Percentiles rank a stretch among this genome's conserved stretches.
Conservation (phyloP, 2,113 vertebrate species). For the Ciconia maguari region DNA sequence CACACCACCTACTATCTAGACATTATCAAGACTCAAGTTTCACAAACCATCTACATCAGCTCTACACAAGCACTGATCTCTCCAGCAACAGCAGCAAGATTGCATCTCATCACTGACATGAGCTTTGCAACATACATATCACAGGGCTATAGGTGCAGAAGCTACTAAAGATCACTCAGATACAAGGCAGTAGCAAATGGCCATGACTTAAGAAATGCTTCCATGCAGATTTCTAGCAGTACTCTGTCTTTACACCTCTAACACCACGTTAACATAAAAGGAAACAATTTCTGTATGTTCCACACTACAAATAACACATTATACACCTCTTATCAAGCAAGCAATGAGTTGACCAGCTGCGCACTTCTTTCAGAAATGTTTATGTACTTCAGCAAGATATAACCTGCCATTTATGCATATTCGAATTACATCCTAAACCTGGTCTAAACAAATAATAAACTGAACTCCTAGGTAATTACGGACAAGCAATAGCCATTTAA, state of each 20-base stretch:
- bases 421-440: not conserved
- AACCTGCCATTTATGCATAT: not conserved
- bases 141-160: not conserved
- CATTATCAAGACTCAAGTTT: not conserved
- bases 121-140: not conserved
- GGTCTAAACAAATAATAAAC: not conserved
- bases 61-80: accelerated
- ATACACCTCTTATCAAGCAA: not conserved
- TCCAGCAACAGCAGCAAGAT: not conserved
- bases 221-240: not conserved
- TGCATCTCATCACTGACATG: not conserved
- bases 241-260: not conserved
- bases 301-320: not conserved
- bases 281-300: not conserved
- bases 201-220: accelerated
- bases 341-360: not conserved
- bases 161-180: not conserved
- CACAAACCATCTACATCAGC: not conserved
- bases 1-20: not conserved
- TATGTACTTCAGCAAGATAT: not conserved
- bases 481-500: not conserved
- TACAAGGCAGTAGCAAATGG: not conserved
- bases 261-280: not conserved
- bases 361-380: not conserved
- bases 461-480: not conserved